phyloP scores from a whole-genome alignment of 2,888 invertebrate genomes.

The Tryphoninae sp. region DNA sequence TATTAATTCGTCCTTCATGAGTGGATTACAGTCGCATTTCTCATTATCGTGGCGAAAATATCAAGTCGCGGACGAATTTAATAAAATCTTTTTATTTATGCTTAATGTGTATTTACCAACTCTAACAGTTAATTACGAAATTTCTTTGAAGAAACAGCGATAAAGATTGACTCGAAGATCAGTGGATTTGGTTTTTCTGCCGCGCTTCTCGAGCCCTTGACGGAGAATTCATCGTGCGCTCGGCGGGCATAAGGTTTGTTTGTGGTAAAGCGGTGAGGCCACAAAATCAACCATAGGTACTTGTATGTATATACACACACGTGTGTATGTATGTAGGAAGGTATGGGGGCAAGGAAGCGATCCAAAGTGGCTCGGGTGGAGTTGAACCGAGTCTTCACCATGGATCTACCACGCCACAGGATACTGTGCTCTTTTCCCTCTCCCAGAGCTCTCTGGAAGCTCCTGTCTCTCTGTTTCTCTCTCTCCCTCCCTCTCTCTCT shows the following conservation, averaged over 20 bases:
- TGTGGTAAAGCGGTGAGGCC: constrained; percentile 18
- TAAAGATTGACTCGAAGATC: neutral
- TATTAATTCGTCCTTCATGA: too few relatives aligned
- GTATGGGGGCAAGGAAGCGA: constrained; percentile 33
- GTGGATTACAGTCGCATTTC: too few relatives aligned
- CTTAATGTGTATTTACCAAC: neutral
- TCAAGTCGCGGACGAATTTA: too few relatives aligned
- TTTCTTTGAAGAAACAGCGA: neutral
- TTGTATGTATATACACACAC: constrained; percentile 23
- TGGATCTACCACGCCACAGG: constrained; percentile 74
- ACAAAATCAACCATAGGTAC: constrained; percentile 11
- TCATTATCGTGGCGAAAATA: too few relatives aligned
- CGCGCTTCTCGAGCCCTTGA: neutral
- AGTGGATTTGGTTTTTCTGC: neutral
- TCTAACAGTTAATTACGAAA: too few relatives aligned
- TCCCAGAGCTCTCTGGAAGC: constrained; percentile 35
- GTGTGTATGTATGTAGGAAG: neutral
- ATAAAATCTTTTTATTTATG: too few relatives aligned
- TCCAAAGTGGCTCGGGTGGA: constrained; percentile 45
- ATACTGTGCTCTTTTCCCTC: constrained; percentile 56
- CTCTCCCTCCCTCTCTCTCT: constrained; percentile 23
- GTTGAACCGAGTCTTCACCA: constrained; percentile 49
- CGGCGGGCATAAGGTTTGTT: neutral
- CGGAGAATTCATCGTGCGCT: too few relatives aligned
- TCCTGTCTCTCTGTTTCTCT: neutral